These are phyloP conservation scores for Drosophila bunnanda DNA, from an alignment of 2,888 invertebrate genomes.

Conservation along the genomic window DNA sequence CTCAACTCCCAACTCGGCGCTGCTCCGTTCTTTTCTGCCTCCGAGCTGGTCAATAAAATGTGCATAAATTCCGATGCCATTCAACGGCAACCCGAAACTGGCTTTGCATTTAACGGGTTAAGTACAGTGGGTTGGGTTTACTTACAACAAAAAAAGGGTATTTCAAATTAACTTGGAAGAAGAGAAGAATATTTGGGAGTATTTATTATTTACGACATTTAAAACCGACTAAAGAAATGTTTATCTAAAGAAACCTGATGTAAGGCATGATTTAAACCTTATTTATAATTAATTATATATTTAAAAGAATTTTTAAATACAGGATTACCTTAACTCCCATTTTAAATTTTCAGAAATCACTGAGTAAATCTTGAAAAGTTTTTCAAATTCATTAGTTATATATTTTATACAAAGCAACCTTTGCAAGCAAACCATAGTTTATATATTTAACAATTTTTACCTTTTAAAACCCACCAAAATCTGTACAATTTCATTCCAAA, in stretches of 20 bases:
- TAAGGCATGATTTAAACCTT: neutral
- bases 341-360: neutral
- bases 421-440: neutral
- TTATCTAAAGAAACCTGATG: neutral
- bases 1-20: slow-evolving; percentile 22
- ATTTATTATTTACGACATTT: neutral
- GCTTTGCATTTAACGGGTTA: slow-evolving; percentile 56
- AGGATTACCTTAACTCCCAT: neutral
- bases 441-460: neutral
- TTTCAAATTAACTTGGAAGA: too few species aligned
- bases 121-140: slow-evolving; percentile 43
- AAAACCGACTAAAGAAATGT: neutral
- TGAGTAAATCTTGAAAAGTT: neutral
- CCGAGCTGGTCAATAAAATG: slow-evolving; percentile 77
- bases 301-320: neutral
- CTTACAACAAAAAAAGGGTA: neutral
- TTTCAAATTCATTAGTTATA: too few species aligned
- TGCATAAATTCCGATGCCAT: slow-evolving; percentile 72
- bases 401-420: too few species aligned
- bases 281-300: too few species aligned
- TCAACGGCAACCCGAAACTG: slow-evolving; percentile 47
- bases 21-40: slow-evolving; percentile 51
- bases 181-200: neutral
- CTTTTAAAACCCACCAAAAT: neutral
- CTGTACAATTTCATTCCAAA: neutral